Evolutionary conservation across 1,140 invertebrate species (phyloP).

Genomic region (Proctacanthus coquilletti): DNA sequence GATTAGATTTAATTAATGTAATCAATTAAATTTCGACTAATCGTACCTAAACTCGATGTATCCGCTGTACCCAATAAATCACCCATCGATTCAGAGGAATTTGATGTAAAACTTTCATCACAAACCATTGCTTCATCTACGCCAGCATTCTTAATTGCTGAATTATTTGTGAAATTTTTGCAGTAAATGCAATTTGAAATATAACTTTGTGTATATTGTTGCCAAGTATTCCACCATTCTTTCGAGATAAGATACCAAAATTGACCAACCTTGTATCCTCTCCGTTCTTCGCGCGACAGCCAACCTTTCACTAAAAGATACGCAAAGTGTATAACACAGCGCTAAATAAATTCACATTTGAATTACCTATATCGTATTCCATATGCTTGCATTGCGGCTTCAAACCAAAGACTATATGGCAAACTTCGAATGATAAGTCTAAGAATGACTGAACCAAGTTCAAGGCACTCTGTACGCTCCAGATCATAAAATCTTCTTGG

Average conservation of each 20-base stretch:
- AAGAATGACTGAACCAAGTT: slow-evolving; percentile 54
- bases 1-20: slow-evolving; percentile 3
- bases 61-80: slow-evolving; percentile 38
- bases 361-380: slow-evolving; percentile 55
- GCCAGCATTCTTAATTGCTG: slow-evolving; percentile 9
- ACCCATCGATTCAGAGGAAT: slow-evolving; percentile 43
- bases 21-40: too few species aligned
- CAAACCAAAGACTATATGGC: slow-evolving; percentile 74
- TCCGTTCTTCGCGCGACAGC: slow-evolving; percentile 55
- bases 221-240: slow-evolving; percentile 72
- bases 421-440: slow-evolving; percentile 68
- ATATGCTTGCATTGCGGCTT: slow-evolving; percentile 61
- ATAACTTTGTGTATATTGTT: slow-evolving; percentile 44
- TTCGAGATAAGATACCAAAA: slow-evolving; percentile 74
- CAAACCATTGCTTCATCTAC: slow-evolving; percentile 42
- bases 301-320: slow-evolving; percentile 50
- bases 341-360: slow-evolving; percentile 3
- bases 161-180: slow-evolving; percentile 13
- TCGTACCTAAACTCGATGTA: slow-evolving; percentile 18
- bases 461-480: slow-evolving; percentile 53
- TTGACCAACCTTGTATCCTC: slow-evolving; percentile 58
- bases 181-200: slow-evolving; percentile 24
- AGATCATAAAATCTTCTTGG: slow-evolving; percentile 70
- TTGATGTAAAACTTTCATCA: slow-evolving; percentile 46
- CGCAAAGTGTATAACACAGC: too few species aligned